Evolutionary conservation across 2,797 vertebrate genomes (phyloP).

Genomic region (Novumbra hubbsi): DNA sequence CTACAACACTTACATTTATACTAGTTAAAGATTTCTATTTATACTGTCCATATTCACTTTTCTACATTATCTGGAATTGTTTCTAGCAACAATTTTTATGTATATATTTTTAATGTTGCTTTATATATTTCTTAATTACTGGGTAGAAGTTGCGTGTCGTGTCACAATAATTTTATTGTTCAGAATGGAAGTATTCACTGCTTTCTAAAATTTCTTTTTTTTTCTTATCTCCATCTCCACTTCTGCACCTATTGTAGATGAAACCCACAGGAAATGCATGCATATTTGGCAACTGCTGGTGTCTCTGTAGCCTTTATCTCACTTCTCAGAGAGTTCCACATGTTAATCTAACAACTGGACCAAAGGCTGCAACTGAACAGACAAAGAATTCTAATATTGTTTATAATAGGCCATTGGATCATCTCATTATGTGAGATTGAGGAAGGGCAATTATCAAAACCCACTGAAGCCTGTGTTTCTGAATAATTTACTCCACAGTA

Average conservation of each 20-base stretch:
- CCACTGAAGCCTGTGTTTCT: background rate
- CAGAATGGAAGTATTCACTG: background rate
- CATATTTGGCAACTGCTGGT: constrained; percentile 48
- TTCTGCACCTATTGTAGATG: constrained; percentile 26
- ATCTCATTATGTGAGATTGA: background rate
- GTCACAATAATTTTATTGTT: too few species aligned
- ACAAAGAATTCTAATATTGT: background rate
- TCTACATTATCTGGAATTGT: too few species aligned
- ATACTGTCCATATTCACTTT: too few species aligned
- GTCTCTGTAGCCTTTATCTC: constrained; percentile 14
- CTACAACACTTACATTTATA: too few species aligned
- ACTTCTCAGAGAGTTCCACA: too few species aligned
- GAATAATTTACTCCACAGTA: background rate
- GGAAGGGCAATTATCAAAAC: background rate
- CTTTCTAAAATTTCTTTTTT: background rate
- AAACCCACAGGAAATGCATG: constrained; percentile 69
- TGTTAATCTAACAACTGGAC: background rate
- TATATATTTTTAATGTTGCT: too few species aligned
- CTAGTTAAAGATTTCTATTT: too few species aligned
- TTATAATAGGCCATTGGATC: background rate
- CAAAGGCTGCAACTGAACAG: background rate
- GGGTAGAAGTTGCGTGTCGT: too few species aligned
- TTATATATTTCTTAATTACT: too few species aligned
- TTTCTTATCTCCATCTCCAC: constrained; percentile 40
- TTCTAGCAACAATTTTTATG: too few species aligned